Evolutionary conservation across 2,888 invertebrate species (phyloP).

Genomic region (Calliphora vomitoria): DNA sequence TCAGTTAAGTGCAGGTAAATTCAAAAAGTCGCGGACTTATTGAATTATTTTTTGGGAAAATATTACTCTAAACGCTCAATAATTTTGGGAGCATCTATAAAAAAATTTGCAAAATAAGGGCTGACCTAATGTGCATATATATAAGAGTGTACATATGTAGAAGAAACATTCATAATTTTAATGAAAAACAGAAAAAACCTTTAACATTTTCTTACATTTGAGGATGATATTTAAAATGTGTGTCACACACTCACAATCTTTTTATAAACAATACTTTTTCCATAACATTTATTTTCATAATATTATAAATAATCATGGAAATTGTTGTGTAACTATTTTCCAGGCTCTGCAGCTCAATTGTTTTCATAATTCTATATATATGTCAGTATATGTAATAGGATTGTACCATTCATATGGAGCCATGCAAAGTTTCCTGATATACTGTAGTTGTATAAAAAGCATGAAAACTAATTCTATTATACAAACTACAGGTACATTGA

Average conservation of each 20-base stretch:
- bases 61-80: too few relatives aligned
- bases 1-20: too few relatives aligned
- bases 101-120: neutral
- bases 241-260: neutral
- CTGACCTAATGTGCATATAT: too few relatives aligned
- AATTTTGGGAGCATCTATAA: neutral
- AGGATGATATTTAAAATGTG: neutral
- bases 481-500: too few relatives aligned
- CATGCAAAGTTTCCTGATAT: too few relatives aligned
- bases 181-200: neutral
- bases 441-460: too few relatives aligned
- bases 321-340: neutral
- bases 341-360: neutral
- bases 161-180: conserved; percentile 4
- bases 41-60: too few relatives aligned
- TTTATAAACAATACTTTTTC: neutral
- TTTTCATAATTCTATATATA: neutral
- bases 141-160: too few relatives aligned
- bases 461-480: too few relatives aligned
- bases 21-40: too few relatives aligned
- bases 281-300: conserved; percentile 28
- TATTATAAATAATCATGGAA: conserved; percentile 2
- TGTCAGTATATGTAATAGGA: too few relatives aligned
- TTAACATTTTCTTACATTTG: neutral
- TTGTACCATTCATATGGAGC: too few relatives aligned